Evolutionary conservation across 2,113 vertebrate species (phyloP).

Genomic region (Pituophis catenifer): DNA sequence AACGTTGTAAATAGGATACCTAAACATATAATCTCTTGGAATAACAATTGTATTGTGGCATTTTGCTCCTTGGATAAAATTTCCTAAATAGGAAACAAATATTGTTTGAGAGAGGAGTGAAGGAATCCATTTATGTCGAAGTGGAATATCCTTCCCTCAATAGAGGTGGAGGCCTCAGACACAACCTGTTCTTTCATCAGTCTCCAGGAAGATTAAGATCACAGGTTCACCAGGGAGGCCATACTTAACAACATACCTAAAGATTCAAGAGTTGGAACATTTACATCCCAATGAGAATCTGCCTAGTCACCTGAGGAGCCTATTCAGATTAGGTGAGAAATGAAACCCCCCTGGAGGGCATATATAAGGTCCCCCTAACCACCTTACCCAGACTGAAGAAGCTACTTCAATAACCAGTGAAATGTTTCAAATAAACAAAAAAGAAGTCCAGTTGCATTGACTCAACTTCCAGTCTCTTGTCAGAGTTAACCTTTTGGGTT

Average conservation of each 20-base stretch:
- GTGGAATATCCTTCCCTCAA: not conserved
- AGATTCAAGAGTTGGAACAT: not conserved
- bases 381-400: not conserved
- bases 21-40: slow-evolving; percentile 13
- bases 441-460: not conserved
- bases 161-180: not conserved
- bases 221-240: not conserved
- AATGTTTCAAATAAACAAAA: not conserved
- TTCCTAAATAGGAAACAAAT: not conserved
- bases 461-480: not conserved
- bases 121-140: not conserved
- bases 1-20: slow-evolving; percentile 22
- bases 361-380: not conserved
- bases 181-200: not conserved
- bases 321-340: not conserved
- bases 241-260: not conserved
- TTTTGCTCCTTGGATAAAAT: slow-evolving; percentile 33
- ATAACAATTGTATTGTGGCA: slow-evolving; percentile 26
- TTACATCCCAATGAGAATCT: not conserved
- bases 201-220: not conserved
- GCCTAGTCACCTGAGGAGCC: not conserved
- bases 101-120: not conserved
- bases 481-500: not conserved
- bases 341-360: not conserved
- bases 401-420: not conserved